Conservation (phyloP, 2,888 invertebrate genomes). For the Caenorhabditis sp. region DNA sequence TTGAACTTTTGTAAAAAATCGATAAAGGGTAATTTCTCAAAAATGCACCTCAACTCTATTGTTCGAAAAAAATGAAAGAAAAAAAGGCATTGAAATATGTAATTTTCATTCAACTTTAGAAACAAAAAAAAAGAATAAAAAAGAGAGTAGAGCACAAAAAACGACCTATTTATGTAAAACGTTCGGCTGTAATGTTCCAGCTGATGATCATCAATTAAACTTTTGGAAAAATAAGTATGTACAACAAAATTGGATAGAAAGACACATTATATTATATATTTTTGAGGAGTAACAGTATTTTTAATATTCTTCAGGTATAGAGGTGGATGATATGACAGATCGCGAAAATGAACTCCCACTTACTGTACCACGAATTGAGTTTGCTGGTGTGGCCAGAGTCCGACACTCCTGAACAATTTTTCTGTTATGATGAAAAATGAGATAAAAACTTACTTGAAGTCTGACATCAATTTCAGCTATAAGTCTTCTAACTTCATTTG, state of each 20-base stretch:
- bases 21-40: too few species aligned
- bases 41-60: too few species aligned
- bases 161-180: too few species aligned
- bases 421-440: too few species aligned
- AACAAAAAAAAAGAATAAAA: too few species aligned
- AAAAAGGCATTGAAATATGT: too few species aligned
- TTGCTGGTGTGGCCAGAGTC: constrained; percentile 38
- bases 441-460: constrained; percentile 28
- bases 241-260: not conserved
- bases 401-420: constrained; percentile 41
- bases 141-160: too few species aligned
- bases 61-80: too few species aligned
- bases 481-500: constrained; percentile 62
- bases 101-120: too few species aligned
- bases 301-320: constrained; percentile 36
- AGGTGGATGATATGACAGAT: constrained; percentile 28
- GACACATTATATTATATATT: not conserved
- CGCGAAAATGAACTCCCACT: constrained; percentile 32
- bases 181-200: too few species aligned
- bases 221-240: not conserved
- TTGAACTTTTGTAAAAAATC: too few species aligned
- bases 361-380: constrained; percentile 35
- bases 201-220: not conserved
- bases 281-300: not conserved
- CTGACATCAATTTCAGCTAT: constrained; percentile 65